Conservation (phyloP, 2,888 invertebrate species). For the Acanthococcus lagerstroemiae region DNA sequence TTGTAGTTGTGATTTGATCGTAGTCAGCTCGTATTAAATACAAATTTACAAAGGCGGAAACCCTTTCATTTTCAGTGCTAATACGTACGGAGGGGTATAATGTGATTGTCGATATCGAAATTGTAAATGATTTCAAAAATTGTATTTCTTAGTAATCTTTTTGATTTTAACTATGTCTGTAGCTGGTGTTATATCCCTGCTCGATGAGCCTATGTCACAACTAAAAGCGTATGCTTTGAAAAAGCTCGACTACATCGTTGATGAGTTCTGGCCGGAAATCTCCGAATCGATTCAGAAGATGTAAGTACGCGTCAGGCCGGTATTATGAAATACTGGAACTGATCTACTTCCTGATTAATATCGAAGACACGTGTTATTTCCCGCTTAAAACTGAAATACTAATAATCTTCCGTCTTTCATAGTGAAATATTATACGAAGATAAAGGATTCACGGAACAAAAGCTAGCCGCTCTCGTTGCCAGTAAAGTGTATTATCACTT, state of each 20-base stretch:
- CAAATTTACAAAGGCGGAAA: no score
- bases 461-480: constrained; percentile 90
- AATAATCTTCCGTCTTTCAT: constrained; percentile 33
- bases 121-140: no score
- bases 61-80: no score
- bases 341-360: no score
- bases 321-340: neutral
- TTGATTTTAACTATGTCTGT: neutral
- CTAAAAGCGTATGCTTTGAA: constrained; percentile 87
- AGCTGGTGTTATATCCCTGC: constrained; percentile 89
- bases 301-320: constrained; percentile 45
- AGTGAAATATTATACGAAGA: constrained; percentile 93
- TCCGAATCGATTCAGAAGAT: constrained; percentile 96
- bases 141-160: neutral
- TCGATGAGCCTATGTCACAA: constrained; percentile 89
- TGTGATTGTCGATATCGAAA: no score
- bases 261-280: constrained; percentile 98
- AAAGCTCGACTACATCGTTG: constrained; percentile 85
- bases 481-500: constrained; percentile 98
- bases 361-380: no score
- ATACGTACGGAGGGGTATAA: no score
- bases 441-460: constrained; percentile 72
- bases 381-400: no score
- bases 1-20: no score
- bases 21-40: no score